Conservation (phyloP, 2,797 vertebrate genomes). For the Sparidentex hasta region DNA sequence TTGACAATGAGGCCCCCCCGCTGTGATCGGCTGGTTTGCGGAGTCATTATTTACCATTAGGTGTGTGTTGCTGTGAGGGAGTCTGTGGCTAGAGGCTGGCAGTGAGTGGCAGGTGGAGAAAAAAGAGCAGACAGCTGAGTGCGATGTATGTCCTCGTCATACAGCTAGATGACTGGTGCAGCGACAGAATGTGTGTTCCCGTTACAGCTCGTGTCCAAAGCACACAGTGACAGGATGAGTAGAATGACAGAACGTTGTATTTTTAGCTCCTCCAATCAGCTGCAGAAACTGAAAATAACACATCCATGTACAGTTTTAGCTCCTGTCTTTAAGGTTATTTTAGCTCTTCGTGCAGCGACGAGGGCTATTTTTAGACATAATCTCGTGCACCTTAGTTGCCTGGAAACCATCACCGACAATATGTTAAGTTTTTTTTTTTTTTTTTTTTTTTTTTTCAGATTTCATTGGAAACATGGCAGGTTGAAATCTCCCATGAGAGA, state of each 20-base stretch:
- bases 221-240: slow-evolving; percentile 31
- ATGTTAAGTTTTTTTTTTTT: slow-evolving; percentile 31
- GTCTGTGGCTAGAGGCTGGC: slow-evolving; percentile 27
- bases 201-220: slow-evolving; percentile 47
- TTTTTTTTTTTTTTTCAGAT: slow-evolving; percentile 49
- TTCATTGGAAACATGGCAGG: slow-evolving; percentile 46
- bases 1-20: neutral
- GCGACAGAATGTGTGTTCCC: slow-evolving; percentile 56
- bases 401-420: slow-evolving; percentile 72
- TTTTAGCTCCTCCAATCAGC: slow-evolving; percentile 64
- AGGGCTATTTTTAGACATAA: slow-evolving; percentile 77
- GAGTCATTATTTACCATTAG: slow-evolving; percentile 64
- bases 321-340: slow-evolving; percentile 61
- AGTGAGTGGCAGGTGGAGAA: slow-evolving; percentile 63
- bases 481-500: slow-evolving; percentile 34
- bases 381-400: slow-evolving; percentile 76
- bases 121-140: slow-evolving; percentile 65
- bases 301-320: slow-evolving; percentile 51
- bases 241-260: slow-evolving; percentile 42
- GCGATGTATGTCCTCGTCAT: slow-evolving; percentile 51
- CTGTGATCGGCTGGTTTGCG: slow-evolving; percentile 19
- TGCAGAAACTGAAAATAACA: slow-evolving; percentile 60
- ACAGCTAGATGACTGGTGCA: slow-evolving; percentile 39
- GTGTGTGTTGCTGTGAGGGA: slow-evolving; percentile 38
- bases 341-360: slow-evolving; percentile 48